These are phyloP conservation scores for Hydraecia micacea DNA, from an alignment of 2,888 invertebrate species.

Conservation along the genomic window DNA sequence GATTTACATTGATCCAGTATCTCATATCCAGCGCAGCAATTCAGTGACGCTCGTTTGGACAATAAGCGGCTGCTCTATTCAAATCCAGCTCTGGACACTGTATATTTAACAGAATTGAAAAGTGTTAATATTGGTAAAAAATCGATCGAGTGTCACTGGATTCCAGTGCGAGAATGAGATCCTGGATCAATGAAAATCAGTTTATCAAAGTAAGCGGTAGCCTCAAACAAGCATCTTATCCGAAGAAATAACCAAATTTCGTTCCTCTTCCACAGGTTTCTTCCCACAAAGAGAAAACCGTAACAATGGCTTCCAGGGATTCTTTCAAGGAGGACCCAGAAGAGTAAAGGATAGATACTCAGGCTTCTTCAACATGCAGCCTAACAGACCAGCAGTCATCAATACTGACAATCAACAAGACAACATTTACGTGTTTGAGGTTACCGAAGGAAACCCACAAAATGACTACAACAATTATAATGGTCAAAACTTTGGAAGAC, in stretches of 20 bases:
- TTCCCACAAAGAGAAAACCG: conserved; percentile 73
- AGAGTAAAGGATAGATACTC: conserved; percentile 69
- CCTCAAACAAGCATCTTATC: neutral
- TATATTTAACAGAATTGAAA: neutral
- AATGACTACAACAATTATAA: conserved; percentile 40
- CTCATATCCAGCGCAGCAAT: neutral
- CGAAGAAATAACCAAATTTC: neutral
- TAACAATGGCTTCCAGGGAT: conserved; percentile 61
- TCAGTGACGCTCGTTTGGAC: neutral
- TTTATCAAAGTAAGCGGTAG: neutral
- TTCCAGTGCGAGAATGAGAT: neutral
- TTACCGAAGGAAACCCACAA: neutral
- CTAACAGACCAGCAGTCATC: conserved; percentile 50
- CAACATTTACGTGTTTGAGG: conserved; percentile 39
- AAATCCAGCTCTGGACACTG: neutral
- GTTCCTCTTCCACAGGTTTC: conserved; percentile 72
- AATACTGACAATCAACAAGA: conserved; percentile 25
- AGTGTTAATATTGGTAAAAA: too few relatives aligned
- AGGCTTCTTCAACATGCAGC: conserved; percentile 63
- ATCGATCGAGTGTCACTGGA: neutral
- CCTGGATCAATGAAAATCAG: conserved; percentile 13
- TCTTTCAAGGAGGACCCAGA: conserved; percentile 63
- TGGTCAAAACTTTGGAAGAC: conserved; percentile 44
- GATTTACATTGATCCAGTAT: conserved; percentile 9
- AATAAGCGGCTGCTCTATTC: neutral